Base-by-base conservation (phyloP, 2,888 invertebrate genomes). In the Leptopilina syphax region DNA sequence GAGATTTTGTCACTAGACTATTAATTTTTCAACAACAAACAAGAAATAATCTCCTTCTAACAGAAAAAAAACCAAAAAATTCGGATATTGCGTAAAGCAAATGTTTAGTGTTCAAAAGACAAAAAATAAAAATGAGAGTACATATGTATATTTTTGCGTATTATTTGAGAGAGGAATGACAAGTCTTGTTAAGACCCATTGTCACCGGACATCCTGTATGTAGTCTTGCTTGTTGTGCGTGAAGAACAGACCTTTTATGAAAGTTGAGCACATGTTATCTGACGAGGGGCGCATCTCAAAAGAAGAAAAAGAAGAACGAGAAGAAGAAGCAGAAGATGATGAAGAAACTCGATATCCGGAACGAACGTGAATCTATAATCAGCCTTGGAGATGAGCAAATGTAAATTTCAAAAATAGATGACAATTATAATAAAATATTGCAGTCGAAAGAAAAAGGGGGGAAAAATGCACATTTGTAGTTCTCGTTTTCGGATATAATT, bases 121-220 rank as follows among this genome's bases (percentile, higher is more conserved):
- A 34, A 34, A 1, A 34, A 44, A 41, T 6, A 44, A 44, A 44
- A 44, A 44, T 44, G 8, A 44, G 44, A 44, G 44, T 8, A 44
- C 34, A 34, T 34, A 34, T 34, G 34, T 44, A 44, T 44, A 44
- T 44, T 44, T 44, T 44, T 44, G 44, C 44, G 8, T 44, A 44
- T 44, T 44, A 44, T 44, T 44, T 0, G 8, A 44, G 44, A 44
- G 8, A 6, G 8, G 44, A 44, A 34, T 34, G 34, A 34, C 34
- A 34, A 34, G 2, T 34, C 34, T 34, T 34, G 34, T 34, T 34
- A 34, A 34, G 34, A 34, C 34, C 81, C 70, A 83, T 82, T 83
- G 83, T 83, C 83, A 79, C 81, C 81, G 81, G 81, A 83, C 83
- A 79, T 83, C 83, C 83, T 81, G 83, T 78, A 78, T 81, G 65